phyloP scores from a whole-genome alignment of 92 coral and sea anemone genomes.

The Bergia sp. region DNA sequence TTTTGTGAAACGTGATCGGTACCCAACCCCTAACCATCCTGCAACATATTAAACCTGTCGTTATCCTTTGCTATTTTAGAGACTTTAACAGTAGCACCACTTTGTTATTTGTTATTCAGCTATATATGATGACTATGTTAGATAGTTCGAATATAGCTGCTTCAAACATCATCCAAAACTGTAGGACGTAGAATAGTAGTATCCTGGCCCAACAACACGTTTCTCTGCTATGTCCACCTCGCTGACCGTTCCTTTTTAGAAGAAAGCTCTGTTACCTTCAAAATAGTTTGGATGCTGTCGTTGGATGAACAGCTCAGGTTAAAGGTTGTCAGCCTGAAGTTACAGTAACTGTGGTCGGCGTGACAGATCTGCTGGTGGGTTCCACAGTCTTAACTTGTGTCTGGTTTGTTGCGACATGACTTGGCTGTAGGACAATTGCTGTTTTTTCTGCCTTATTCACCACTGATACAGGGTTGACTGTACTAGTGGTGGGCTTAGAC shows the following conservation, averaged over 20 bases:
- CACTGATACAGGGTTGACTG: conserved; percentile 6
- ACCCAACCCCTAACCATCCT: too few relatives aligned
- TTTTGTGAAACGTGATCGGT: too few relatives aligned
- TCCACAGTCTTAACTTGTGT: conserved; percentile 17
- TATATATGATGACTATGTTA: too few relatives aligned
- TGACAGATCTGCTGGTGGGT: not conserved
- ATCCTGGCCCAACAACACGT: not conserved
- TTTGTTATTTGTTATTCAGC: too few relatives aligned
- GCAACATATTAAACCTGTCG: too few relatives aligned
- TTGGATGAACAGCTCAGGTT: not conserved
- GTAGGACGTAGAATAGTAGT: too few relatives aligned
- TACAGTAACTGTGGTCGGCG: not conserved
- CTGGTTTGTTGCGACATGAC: not conserved
- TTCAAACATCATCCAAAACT: too few relatives aligned
- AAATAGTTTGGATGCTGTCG: not conserved
- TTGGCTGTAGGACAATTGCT: conserved; percentile 24
- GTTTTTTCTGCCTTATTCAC: not conserved
- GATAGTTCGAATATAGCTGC: too few relatives aligned
- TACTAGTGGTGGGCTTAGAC: not conserved
- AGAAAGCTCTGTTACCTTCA: too few relatives aligned
- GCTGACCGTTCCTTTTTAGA: not conserved
- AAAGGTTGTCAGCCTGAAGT: not conserved
- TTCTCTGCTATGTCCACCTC: not conserved
- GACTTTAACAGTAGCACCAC: too few relatives aligned
- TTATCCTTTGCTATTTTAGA: too few relatives aligned